A percentile compares a stretch with the other conserved stretches of the same genome.
phyloP scores from a whole-genome alignment of 2,797 vertebrate genomes.

The Moxostoma hubbsi region DNA sequence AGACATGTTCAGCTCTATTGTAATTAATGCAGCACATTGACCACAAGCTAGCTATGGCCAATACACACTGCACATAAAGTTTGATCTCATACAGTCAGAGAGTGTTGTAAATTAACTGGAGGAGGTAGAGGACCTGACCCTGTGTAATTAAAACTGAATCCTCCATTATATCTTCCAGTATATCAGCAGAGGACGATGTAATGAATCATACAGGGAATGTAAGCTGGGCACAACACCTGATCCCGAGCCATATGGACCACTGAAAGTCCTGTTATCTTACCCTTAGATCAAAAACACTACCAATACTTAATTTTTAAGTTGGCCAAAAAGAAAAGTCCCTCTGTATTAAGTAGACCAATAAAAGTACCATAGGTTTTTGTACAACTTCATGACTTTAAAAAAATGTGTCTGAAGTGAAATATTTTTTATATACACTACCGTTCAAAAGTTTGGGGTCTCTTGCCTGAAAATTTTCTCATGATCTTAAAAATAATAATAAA shows the following conservation, averaged over 20 bases:
- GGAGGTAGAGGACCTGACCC: conserved; percentile 55
- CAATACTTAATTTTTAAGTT: conserved; percentile 17
- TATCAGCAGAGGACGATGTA: conserved; percentile 62
- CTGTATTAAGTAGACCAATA: neutral
- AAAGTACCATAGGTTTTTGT: neutral
- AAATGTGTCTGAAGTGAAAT: too few species aligned
- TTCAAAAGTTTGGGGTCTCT: too few species aligned
- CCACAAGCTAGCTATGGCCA: neutral
- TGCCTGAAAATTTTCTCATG: too few species aligned
- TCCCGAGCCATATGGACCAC: conserved; percentile 31
- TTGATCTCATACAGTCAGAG: neutral
- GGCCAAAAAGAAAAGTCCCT: neutral
- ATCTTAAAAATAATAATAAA: too few species aligned
- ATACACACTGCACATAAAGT: neutral
- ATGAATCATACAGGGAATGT: conserved; percentile 55
- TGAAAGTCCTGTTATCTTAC: conserved; percentile 8
- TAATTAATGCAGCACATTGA: conserved; percentile 17
- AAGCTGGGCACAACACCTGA: conserved; percentile 23
- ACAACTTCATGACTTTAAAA: too few species aligned
- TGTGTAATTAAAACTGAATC: conserved; percentile 62
- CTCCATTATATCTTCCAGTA: conserved; percentile 57
- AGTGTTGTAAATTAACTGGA: conserved; percentile 59
- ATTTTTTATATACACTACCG: too few species aligned
- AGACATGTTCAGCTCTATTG: neutral
- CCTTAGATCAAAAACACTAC: conserved; percentile 17